These are phyloP conservation scores for Rhadina sibilatrix DNA, from an alignment of 2,113 vertebrate genomes.

Conservation along the genomic window DNA sequence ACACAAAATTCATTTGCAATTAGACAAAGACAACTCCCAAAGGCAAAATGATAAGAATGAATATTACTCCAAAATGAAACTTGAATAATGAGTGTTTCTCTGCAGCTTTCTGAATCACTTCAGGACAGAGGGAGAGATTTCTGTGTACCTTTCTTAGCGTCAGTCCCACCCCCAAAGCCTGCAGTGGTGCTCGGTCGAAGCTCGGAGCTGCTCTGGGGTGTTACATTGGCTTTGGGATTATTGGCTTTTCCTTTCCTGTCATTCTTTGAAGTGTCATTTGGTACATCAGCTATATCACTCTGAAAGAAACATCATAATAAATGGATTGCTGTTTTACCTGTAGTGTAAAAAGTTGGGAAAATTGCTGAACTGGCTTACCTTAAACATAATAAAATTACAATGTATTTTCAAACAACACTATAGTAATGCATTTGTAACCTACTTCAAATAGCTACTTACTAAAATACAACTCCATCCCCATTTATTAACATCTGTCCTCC, in stretches of 20 bases:
- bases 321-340: neutral
- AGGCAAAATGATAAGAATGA: neutral
- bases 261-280: conserved; percentile 92
- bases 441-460: neutral
- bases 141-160: conserved; percentile 84
- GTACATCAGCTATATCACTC: conserved; percentile 97
- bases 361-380: neutral
- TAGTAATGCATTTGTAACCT: neutral
- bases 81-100: neutral
- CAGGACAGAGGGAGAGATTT: neutral
- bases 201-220: conserved; percentile 91
- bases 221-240: conserved; percentile 87
- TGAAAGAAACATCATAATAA: conserved; percentile 58
- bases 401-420: neutral
- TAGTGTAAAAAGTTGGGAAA: neutral
- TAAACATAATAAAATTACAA: neutral
- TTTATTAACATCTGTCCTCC: neutral
- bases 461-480: neutral
- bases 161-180: conserved; percentile 76
- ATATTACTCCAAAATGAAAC: neutral
- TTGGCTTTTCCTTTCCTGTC: conserved; percentile 93
- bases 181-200: conserved; percentile 80
- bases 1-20: neutral
- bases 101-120: neutral
- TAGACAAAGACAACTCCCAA: neutral